Percentiles rank a stretch among this genome's conserved stretches.
Evolutionary conservation across 2,888 invertebrate species (phyloP).

Genomic region (Brenthis ino): DNA sequence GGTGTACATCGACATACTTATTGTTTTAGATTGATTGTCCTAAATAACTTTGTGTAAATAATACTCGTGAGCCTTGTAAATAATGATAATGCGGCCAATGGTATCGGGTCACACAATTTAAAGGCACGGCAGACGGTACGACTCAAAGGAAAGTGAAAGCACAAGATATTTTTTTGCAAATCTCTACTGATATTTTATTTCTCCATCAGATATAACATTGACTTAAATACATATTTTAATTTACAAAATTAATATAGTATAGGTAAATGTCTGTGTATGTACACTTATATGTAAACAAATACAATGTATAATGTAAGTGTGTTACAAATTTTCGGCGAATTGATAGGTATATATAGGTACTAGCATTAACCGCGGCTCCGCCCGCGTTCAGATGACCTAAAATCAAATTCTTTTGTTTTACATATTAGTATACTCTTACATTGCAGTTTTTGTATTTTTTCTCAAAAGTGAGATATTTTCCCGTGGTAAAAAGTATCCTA

Average conservation of each 20-base stretch:
- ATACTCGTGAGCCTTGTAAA: conserved; percentile 19
- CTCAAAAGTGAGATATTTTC: no score
- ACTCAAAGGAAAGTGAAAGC: conserved; percentile 68
- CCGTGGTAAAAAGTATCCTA: no score
- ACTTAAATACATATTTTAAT: background rate
- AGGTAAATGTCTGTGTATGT: background rate
- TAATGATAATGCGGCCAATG: conserved; percentile 32
- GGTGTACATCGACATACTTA: conserved; percentile 1
- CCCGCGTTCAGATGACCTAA: no score
- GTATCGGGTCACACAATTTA: conserved; percentile 37
- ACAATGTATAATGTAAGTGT: background rate
- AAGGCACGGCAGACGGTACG: conserved; percentile 30
- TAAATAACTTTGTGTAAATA: conserved; percentile 12
- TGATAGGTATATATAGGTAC: background rate
- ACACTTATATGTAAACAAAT: background rate
- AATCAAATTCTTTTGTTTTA: no score
- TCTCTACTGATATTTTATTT: conserved; percentile 36
- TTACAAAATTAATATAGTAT: background rate
- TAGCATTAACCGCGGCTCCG: no score
- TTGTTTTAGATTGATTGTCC: conserved; percentile 18
- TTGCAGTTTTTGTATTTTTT: no score
- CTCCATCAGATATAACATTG: background rate
- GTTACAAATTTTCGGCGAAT: background rate
- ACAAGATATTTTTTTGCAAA: conserved; percentile 61
- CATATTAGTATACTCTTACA: no score